A percentile compares a stretch with the other conserved stretches of the same genome.
Evolutionary conservation across 64 coral and sea anemone species (phyloP).

Genomic region (Astreopora myriophthalma): DNA sequence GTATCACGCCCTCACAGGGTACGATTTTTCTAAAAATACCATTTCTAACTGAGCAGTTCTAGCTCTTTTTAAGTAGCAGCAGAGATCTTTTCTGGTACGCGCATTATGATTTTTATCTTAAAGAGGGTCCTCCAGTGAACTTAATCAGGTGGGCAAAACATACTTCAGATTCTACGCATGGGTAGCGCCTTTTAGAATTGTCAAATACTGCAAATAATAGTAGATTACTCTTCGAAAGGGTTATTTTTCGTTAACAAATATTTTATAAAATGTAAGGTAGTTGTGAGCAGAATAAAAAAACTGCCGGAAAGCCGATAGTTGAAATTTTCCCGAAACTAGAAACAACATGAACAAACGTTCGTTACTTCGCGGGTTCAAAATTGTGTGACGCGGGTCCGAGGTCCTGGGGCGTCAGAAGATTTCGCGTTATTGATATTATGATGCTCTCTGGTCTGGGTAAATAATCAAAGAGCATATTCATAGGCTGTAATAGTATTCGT

Average conservation of each 20-base stretch:
- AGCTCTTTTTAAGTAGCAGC: too few species aligned
- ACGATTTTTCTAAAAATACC: too few species aligned
- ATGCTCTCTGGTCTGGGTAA: neutral
- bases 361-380: neutral
- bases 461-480: neutral
- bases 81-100: neutral
- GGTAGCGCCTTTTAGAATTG: too few species aligned
- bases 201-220: neutral
- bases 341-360: neutral
- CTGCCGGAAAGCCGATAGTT: neutral
- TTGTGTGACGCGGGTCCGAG: neutral
- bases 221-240: neutral
- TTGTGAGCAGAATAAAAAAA: neutral
- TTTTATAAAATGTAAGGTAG: neutral
- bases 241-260: neutral
- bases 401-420: neutral
- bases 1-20: too few species aligned
- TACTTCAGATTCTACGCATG: constrained; percentile 15
- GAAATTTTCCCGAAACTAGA: neutral
- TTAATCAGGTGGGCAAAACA: neutral
- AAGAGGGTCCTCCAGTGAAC: neutral
- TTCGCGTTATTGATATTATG: neutral
- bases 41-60: too few species aligned
- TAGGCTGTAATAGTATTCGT: neutral
- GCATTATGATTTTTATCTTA: neutral